Base-by-base conservation (phyloP, 2,888 invertebrate genomes). In the Smittia aterrima region DNA sequence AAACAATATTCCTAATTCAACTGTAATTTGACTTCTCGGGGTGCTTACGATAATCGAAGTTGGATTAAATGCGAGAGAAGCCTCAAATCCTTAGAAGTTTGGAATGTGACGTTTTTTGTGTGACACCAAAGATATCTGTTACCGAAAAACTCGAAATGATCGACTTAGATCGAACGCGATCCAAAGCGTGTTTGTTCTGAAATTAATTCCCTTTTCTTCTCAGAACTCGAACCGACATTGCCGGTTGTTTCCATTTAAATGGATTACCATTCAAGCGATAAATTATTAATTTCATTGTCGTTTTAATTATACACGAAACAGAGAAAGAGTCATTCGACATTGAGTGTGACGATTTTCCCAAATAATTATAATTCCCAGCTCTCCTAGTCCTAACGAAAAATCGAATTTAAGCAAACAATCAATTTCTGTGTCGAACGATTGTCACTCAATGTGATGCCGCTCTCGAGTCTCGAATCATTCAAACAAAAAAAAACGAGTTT, bases 251-350 rank as follows among this genome's bases (percentile, higher is more conserved):
- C 64, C 64, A 64, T 64, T 64, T 64, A 64, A 64, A 64, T 25
- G 40, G 40, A 67, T 67, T 67, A 67, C 16, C 67, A 18, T 18
- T 67, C 40, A 67, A 67, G 38, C 67, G 67, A 20, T 40, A 67
- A 67, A 67, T 67, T 67, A 40, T 67, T 67, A 67, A 67, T 67
- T 67, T 40, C 20, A 67, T 67, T 67, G 38, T 67, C 40, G 67
- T 11, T 40, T 38, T 67, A 38, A 40, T 67, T 40, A 67, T 67
- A 11, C n/a, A n/a, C n/a, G n/a, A 64, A 13, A 24, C 64, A 64
- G 7, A 1, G 3, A 16, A 53, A 53, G 9, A 22, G 3, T 11
- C 47, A 13, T 6, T 13, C 47, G 47, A 47, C 47, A 47, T 47
- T 47, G 4, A 47, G 16, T 47, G 58, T 58, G 58, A 58, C 18